Conservation (phyloP, 2,888 invertebrate species). For the Junonia oenone region DNA sequence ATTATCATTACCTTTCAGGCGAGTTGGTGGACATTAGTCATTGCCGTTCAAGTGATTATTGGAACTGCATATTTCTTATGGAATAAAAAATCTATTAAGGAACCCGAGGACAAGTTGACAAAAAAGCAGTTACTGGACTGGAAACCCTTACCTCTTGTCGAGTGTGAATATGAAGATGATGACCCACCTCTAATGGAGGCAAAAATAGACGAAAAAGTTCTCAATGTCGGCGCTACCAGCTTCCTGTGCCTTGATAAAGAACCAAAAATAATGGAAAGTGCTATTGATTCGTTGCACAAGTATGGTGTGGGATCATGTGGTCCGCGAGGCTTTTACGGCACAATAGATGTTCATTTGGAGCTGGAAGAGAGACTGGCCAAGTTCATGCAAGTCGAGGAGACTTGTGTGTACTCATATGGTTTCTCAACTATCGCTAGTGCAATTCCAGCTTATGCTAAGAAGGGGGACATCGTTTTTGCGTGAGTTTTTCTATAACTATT, state of each 20-base stretch:
- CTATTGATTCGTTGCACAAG: slow-evolving; percentile 87
- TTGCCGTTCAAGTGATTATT: slow-evolving; percentile 57
- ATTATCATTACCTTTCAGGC: slow-evolving; percentile 43
- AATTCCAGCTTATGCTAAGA: slow-evolving; percentile 96
- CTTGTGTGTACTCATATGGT: slow-evolving; percentile 96
- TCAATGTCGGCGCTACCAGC: slow-evolving; percentile 69
- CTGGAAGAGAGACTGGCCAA: slow-evolving; percentile 91
- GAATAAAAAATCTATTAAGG: slow-evolving; percentile 47
- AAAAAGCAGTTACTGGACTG: slow-evolving; percentile 82
- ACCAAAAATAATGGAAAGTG: slow-evolving; percentile 86
- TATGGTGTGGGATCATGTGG: slow-evolving; percentile 99
- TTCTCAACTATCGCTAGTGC: slow-evolving; percentile 97
- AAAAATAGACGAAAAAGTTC: slow-evolving; percentile 59
- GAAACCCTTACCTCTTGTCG: slow-evolving; percentile 89
- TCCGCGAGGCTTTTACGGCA: slow-evolving; percentile 97
- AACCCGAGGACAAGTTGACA: slow-evolving; percentile 39
- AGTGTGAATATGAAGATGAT: slow-evolving; percentile 75
- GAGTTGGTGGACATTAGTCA: slow-evolving; percentile 67
- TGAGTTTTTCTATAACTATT: slow-evolving; percentile 62
- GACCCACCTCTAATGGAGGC: slow-evolving; percentile 81
- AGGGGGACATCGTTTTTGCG: slow-evolving; percentile 93
- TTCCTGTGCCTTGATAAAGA: slow-evolving; percentile 79
- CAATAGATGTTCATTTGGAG: slow-evolving; percentile 94
- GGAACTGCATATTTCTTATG: slow-evolving; percentile 60
- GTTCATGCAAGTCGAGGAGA: slow-evolving; percentile 93